Evolutionary conservation across 2,113 vertebrate genomes (phyloP), one percentile per base, ranked within the genome.

Genomic region (Oryzias javanicus): DNA sequence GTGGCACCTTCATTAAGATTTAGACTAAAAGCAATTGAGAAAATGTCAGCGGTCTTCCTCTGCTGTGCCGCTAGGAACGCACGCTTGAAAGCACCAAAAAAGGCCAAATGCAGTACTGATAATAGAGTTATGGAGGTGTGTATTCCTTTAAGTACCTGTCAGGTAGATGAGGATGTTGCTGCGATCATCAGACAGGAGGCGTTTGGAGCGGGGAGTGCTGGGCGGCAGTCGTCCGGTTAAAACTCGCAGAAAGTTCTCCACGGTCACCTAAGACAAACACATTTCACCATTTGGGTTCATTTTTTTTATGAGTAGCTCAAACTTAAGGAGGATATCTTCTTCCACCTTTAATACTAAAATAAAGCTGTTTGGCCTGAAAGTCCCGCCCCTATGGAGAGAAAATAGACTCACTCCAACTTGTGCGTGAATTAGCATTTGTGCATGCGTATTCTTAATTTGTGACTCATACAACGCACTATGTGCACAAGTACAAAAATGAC

Each of bases 91-190:
- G 3, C 27, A 15, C 19, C 14, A n/a, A 3, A 41, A 60, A 61
- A 15, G 13, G 19, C 17, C 14, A 4, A 4, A 52, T 6, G 6
- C 44, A 6, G 24, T 4, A 42, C 3, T 8, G 18, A 6, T 7
- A 3, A 16, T n/a, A 24, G 8, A 20, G 35, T 42, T 24, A 47
- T 29, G 1, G 1, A 14, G 14, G 15, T 25, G n/a, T 17, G n/a
- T 45, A 64, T 42, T 62, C 19, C 7, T 52, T 56, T 29, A 63
- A 18, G 16, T 44, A 89, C 97, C 97, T 54, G 97, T 99, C 87
- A 99, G 92, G 72, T 99, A 99, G 75, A 99, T 99, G 20, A 99
- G 94, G 86, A 99, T 96, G 89, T 99, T 99, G 89, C 97, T 99
- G 58, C 94, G 93, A 83, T 99, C 97, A 64, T 99, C 97, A 50